Percentiles rank a stretch among this genome's conserved stretches.
Conservation (phyloP, 2,113 vertebrate species). For the Scolopax mira region DNA sequence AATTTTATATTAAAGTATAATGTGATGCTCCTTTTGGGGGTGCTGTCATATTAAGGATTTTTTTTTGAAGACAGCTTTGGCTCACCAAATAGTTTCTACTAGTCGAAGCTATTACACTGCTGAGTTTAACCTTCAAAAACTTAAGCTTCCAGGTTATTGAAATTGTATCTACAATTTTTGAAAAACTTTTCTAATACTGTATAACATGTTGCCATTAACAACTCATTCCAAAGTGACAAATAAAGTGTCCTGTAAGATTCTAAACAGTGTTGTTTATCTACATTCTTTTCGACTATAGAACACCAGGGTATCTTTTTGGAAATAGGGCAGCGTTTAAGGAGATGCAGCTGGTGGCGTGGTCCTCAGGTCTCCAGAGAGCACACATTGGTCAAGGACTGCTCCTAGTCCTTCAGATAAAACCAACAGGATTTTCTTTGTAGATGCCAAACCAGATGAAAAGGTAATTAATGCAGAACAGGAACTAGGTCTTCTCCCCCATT, state of each 20-base stretch:
- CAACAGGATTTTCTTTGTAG: neutral
- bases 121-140: neutral
- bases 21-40: neutral
- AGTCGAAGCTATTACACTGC: neutral
- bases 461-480: neutral
- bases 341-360: neutral
- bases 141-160: neutral
- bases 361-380: accelerated
- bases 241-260: neutral
- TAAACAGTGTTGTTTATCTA: neutral
- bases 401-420: neutral
- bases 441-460: neutral
- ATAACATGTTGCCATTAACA: neutral
- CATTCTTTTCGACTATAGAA: neutral
- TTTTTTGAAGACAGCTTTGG: neutral
- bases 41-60: neutral
- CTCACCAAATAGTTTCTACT: neutral
- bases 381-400: neutral
- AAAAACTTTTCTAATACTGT: constrained; percentile 17
- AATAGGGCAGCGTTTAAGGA: neutral
- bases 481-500: neutral
- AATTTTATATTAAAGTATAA: neutral
- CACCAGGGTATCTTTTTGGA: neutral
- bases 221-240: neutral
- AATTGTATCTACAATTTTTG: neutral